A percentile compares a stretch with the other conserved stretches of the same genome.
Evolutionary conservation across 2,888 invertebrate genomes (phyloP).

Genomic region (Lasioglossum morio): DNA sequence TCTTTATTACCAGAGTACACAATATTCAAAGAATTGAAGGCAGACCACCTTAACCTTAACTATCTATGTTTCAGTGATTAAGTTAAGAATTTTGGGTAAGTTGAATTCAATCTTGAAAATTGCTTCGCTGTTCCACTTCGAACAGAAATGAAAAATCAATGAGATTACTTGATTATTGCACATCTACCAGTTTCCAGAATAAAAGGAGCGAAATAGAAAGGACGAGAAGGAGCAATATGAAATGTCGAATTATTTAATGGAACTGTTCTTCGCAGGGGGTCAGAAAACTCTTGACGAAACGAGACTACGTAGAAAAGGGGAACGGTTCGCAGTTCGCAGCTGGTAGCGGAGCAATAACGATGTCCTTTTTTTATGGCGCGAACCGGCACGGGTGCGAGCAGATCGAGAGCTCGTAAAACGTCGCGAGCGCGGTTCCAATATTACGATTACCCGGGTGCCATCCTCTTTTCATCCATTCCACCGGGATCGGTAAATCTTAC

Average conservation of each 20-base stretch:
- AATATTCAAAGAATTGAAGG: not conserved
- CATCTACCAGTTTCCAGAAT: not conserved
- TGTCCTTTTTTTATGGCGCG: conserved; percentile 55
- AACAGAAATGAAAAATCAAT: no score
- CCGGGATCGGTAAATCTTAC: conserved; percentile 50
- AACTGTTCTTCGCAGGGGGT: not conserved
- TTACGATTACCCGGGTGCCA: conserved; percentile 52
- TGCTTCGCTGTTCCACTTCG: no score
- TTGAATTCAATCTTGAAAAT: no score
- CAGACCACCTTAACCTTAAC: no score
- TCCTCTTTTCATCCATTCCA: conserved; percentile 9
- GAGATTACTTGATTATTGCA: not conserved
- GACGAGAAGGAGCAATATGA: not conserved
- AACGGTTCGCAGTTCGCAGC: conserved; percentile 28
- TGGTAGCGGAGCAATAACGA: conserved; percentile 56
- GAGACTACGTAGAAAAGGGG: not conserved
- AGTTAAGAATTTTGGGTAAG: not conserved
- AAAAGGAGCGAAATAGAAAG: conserved; percentile 11
- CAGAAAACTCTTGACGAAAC: conserved; percentile 18
- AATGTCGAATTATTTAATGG: conserved; percentile 23
- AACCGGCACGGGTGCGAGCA: conserved; percentile 26
- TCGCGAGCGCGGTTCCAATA: conserved; percentile 38
- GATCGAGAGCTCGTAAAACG: conserved; percentile 61
- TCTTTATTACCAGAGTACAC: not conserved
- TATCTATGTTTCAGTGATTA: not conserved